These are phyloP conservation scores for Polypterus senegalus DNA, from an alignment of 2,113 vertebrate species.

Conservation along the genomic window DNA sequence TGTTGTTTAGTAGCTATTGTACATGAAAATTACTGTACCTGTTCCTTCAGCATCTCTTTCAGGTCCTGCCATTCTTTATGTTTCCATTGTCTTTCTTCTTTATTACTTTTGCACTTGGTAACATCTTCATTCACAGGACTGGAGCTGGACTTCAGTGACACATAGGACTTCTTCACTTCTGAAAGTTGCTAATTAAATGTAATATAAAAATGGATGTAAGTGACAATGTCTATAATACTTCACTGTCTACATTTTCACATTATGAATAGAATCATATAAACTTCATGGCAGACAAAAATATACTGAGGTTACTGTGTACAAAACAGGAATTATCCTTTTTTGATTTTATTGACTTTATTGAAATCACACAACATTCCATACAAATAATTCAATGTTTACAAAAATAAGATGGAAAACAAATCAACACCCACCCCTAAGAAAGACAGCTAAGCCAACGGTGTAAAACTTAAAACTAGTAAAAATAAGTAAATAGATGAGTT, in stretches of 20 bases:
- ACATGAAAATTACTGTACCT: constrained; percentile 41
- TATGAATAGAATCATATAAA: neutral
- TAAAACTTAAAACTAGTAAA: too few relatives aligned
- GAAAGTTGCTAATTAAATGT: constrained; percentile 42
- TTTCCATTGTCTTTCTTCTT: constrained; percentile 33
- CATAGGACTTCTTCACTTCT: constrained; percentile 50
- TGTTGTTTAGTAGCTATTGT: too few relatives aligned
- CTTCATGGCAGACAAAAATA: neutral
- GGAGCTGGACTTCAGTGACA: constrained; percentile 48
- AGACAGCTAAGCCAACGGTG: too few relatives aligned
- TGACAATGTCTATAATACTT: too few relatives aligned
- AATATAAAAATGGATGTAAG: constrained; percentile 1
- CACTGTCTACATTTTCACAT: too few relatives aligned
- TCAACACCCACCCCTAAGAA: too few relatives aligned
- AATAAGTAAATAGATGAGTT: too few relatives aligned
- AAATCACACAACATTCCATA: neutral
- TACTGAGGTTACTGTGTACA: neutral
- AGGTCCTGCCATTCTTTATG: constrained; percentile 50
- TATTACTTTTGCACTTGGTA: constrained; percentile 27
- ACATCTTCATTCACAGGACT: constrained; percentile 45
- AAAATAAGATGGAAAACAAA: too few relatives aligned
- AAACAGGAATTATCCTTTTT: neutral
- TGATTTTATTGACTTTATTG: neutral
- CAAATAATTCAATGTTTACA: too few relatives aligned
- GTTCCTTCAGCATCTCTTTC: constrained; percentile 60